Evolutionary conservation across 2,888 invertebrate genomes (phyloP), one percentile per base, ranked within the genome.

Genomic region (Temnothorax unifasciatus): DNA sequence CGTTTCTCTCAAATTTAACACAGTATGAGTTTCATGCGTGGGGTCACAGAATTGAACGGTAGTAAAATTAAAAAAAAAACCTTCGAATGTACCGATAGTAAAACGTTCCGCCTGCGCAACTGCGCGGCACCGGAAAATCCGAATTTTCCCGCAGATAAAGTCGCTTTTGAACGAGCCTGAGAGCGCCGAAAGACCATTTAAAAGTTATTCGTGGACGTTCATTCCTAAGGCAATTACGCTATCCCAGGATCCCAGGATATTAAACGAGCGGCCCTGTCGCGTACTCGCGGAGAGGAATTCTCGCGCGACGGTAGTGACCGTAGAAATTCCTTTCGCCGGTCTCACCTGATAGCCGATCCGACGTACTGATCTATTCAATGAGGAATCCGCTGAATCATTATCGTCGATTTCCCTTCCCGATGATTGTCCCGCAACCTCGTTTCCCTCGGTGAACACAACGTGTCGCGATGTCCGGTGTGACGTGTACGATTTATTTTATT

Each of bases 261-360:
- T 29, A 44, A 44, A 44, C n/a, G 25, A 69, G 54, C 38, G 21
- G 15, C 52, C 18, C 47, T n/a, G 50, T 44, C 29, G 34, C 38
- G 44, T 9, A 11, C 8, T n/a, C 61, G 34, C 25, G 18, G 66
- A 38, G 63, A 68, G 29, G 21, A 81, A 79, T 81, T 68, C 76
- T 82, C 44, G 74, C 77, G 54, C 61, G 52, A 82, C 61, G 44
- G 29, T 44, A 57, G 54, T 68, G 68, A 57, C 41, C n/a, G 13
- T 54, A 69, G 38, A 54, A 69, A 68, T 69, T 79, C 57, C 77
- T 79, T 79, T 79, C 77, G 71, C 71, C 69, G 54, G 44, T 79
- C 86, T 83, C 82, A 90, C 90, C 90, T 90, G 87, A 87, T 90
- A 86, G 77, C 77, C 90, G 71, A 85, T 83, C 82, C 84, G 64